Evolutionary conservation across 2,888 invertebrate species (phyloP).

Genomic region (Drosophila atripex): DNA sequence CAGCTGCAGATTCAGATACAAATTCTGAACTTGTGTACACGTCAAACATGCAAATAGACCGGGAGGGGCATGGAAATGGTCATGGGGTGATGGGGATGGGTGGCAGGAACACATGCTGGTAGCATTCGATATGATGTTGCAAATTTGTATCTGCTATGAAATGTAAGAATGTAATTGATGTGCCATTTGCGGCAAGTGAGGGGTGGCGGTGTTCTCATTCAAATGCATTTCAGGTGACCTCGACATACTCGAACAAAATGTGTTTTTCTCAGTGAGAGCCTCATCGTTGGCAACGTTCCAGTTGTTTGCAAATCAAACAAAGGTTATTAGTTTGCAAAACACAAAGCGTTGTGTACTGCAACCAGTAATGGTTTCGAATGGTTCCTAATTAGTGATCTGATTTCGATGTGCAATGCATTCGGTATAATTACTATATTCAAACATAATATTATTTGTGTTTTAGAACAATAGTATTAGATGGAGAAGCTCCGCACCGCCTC

Average conservation of each 20-base stretch:
- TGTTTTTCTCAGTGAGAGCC: background rate
- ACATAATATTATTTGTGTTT: background rate
- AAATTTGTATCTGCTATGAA: constrained; percentile 49
- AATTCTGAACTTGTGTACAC: background rate
- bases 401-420: background rate
- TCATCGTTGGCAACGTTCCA: constrained; percentile 2
- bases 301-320: constrained; percentile 2
- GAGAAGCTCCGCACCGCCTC: too few species aligned
- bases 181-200: constrained; percentile 66
- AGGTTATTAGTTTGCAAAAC: background rate
- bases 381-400: background rate
- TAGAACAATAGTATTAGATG: background rate
- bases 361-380: background rate
- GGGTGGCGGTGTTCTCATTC: constrained; percentile 12
- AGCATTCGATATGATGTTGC: constrained; percentile 49
- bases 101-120: constrained; percentile 36
- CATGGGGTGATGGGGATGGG: background rate
- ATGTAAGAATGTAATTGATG: constrained; percentile 68
- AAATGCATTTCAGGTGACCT: constrained; percentile 29
- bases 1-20: constrained; percentile 12
- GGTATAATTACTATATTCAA: background rate
- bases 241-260: background rate
- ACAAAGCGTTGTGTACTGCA: background rate
- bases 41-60: constrained; percentile 34
- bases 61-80: background rate